Conservation (phyloP, 2,113 vertebrate genomes). For the Chaetura pelagica region DNA sequence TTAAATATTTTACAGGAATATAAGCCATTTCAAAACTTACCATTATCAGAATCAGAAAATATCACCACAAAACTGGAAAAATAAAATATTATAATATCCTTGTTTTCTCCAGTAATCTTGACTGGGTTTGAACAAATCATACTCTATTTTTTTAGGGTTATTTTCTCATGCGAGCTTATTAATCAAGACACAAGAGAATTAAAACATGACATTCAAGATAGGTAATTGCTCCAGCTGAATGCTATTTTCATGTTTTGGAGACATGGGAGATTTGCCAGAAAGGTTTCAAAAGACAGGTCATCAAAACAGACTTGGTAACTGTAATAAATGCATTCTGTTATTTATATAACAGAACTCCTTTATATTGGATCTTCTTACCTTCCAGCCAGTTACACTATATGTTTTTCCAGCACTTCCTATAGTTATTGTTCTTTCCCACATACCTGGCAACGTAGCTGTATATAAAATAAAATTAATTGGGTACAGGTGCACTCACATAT, state of each 20-base stretch:
- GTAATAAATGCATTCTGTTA: background rate
- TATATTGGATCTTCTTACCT: constrained; percentile 78
- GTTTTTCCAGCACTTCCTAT: constrained; percentile 95
- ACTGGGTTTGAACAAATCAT: background rate
- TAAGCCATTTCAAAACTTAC: background rate
- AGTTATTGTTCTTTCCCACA: constrained; percentile 97
- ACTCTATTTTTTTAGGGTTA: background rate
- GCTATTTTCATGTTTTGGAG: background rate
- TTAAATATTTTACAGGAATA: background rate
- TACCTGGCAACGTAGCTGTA: constrained; percentile 91
- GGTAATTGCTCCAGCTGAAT: background rate
- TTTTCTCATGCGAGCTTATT: background rate
- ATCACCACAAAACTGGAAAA: background rate
- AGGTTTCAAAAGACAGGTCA: background rate
- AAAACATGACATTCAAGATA: background rate
- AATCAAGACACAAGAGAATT: background rate
- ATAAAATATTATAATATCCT: background rate
- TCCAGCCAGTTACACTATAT: constrained; percentile 96
- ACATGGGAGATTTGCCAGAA: background rate
- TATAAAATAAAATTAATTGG: constrained; percentile 7
- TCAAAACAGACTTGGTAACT: background rate
- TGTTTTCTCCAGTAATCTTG: background rate
- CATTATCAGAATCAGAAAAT: background rate
- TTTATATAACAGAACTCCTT: background rate
- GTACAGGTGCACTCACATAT: background rate